A percentile compares a stretch with the other conserved stretches of the same genome.
Evolutionary conservation across 2,888 invertebrate species (phyloP).

Genomic region (Dascillus cervinus): DNA sequence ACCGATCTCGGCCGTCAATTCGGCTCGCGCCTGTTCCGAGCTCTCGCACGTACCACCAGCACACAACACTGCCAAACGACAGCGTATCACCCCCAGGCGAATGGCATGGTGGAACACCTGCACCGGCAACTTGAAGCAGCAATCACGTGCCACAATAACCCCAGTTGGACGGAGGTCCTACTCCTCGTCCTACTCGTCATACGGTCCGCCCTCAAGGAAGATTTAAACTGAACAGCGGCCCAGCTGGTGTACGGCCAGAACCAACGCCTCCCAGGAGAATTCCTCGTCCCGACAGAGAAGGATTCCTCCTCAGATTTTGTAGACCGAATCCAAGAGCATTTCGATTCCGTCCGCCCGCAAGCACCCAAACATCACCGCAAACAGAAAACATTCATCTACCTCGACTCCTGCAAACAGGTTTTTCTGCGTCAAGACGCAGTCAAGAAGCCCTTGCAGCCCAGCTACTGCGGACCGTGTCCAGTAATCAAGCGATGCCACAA

Average conservation of each 20-base stretch:
- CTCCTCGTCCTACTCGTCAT: too few species aligned
- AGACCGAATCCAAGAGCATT: slow-evolving; percentile 10
- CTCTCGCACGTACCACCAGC: slow-evolving; percentile 16
- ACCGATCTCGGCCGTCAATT: slow-evolving; percentile 37
- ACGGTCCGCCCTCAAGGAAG: slow-evolving; percentile 26
- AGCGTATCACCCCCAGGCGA: too few species aligned
- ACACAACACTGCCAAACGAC: too few species aligned
- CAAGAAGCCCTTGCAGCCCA: slow-evolving; percentile 16
- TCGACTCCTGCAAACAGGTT: slow-evolving; percentile 17
- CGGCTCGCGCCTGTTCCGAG: too few species aligned
- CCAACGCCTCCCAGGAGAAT: slow-evolving; percentile 24
- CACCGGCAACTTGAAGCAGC: slow-evolving; percentile 28
- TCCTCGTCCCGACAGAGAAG: too few species aligned
- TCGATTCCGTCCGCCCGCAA: slow-evolving; percentile 3
- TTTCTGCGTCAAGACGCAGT: slow-evolving; percentile 22
- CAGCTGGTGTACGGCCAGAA: slow-evolving; percentile 29
- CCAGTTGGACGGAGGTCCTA: too few species aligned
- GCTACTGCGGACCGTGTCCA: slow-evolving; percentile 19
- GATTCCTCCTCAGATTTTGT: too few species aligned
- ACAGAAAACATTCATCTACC: slow-evolving; percentile 8
- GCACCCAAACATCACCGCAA: slow-evolving; percentile 4
- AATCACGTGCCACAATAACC: too few species aligned
- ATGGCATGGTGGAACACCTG: slow-evolving; percentile 30
- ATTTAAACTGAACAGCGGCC: slow-evolving; percentile 26
- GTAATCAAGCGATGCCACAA: slow-evolving; percentile 13